phyloP scores from a whole-genome alignment of 1,140 invertebrate genomes.

The Drosophila elegans region DNA sequence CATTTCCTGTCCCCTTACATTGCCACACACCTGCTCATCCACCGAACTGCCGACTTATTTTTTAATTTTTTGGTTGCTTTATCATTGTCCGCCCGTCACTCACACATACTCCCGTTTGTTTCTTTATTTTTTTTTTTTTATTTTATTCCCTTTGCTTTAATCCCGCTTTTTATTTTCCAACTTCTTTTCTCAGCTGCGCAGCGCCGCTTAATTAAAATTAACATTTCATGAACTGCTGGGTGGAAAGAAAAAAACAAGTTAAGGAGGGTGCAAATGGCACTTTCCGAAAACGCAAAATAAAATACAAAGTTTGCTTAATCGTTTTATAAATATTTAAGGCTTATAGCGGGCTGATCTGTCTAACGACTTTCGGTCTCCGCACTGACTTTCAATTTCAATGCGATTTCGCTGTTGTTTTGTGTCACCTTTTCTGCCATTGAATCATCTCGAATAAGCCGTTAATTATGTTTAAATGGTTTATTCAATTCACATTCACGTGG shows the following conservation, averaged over 20 bases:
- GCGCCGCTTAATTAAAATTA: constrained; percentile 77
- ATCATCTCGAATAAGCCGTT: constrained; percentile 65
- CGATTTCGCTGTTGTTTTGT: constrained; percentile 11
- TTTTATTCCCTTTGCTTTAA: constrained; percentile 5
- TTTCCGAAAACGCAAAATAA: constrained; percentile 27
- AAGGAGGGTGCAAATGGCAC: constrained; percentile 8
- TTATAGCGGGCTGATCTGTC: constrained; percentile 47
- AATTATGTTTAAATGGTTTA: constrained; percentile 69
- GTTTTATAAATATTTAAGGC: constrained; percentile 68
- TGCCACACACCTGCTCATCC: constrained; percentile 21
- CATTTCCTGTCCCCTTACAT: constrained; percentile 26
- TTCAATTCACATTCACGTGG: constrained; percentile 38
- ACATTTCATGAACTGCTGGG: constrained; percentile 70
- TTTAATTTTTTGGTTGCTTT: constrained; percentile 53
- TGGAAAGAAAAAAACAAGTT: constrained; percentile 13
- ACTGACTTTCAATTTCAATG: constrained; percentile 46
- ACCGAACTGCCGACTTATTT: constrained; percentile 31
- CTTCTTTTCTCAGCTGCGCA: constrained; percentile 38
- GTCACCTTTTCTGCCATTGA: constrained; percentile 19
- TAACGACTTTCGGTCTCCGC: neutral
- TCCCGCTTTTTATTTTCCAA: constrained; percentile 5
- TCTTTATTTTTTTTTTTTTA: neutral
- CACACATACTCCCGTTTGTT: constrained; percentile 1
- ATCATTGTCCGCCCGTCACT: constrained; percentile 12
- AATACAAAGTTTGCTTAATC: constrained; percentile 46